Base-by-base conservation (phyloP, 2,888 invertebrate species). In the Eupithecia abbreviata region DNA sequence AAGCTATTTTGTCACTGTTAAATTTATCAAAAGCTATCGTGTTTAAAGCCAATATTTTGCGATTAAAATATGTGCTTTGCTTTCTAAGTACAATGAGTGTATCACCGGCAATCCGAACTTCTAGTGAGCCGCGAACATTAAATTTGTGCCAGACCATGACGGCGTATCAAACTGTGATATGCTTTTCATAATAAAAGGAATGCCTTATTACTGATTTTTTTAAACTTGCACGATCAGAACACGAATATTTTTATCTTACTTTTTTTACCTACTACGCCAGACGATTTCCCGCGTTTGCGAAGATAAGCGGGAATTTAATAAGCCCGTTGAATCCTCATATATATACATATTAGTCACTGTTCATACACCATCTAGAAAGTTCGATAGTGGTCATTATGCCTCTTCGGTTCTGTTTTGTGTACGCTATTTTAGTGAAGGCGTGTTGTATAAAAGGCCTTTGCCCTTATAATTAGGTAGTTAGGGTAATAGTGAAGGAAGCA, bases 341-440 rank as follows among this genome's bases (percentile, higher is more conserved):
- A n/a, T n/a, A n/a, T 13, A 13, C 13, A n/a, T 3, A 13, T 65
- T 65, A 0, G 41, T 41, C 42, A 42, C n/a, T 43, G 70, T 74
- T 74, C 74, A 71, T 74, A 62, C 49, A 10, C 49, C 15, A 2
- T 18, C 13, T 71, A 45, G 15, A 62, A 41, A 43, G 55, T 45
- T 6, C 5, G 41, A 15, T n/a, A 45, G 9, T 58, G 55, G n/a
- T 58, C 18, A 30, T 9, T 58, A 67, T 73, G 41, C 30, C 74
- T 77, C 74, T 58, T 68, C 41, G 55, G 47, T 71, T 72, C 65
- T 72, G 41, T 69, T 58, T 69, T 70, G 67, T 77, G 41, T 77
- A 77, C 74, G 51, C 49, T 65, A 62, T 72, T 73, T 74, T 74
- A 73, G 71, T 74, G 10, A 55, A 77, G 72, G 45, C 69, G 72